Conservation (phyloP, 30 jellyfish, hydroid and myxozoan species). For the Aurelia sp. region DNA sequence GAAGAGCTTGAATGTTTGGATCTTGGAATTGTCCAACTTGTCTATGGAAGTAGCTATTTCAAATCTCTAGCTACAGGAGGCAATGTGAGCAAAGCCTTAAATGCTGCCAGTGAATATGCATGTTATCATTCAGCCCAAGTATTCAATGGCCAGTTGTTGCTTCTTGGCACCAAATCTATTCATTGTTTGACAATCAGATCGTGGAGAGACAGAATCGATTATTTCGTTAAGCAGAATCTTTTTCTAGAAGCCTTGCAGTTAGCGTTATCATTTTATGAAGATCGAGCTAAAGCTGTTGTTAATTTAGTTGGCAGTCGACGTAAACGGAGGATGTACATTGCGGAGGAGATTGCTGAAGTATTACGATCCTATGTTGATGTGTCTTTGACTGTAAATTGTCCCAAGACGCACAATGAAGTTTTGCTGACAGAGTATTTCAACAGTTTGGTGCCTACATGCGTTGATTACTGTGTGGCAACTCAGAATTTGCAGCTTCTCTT, state of each 20-base stretch:
- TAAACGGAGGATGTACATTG: slow-evolving; percentile 61
- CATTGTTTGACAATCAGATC: slow-evolving; percentile 91
- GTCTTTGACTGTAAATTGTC: slow-evolving; percentile 93
- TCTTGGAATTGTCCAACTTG: slow-evolving; percentile 89
- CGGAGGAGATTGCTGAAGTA: slow-evolving; percentile 86
- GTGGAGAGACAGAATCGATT: slow-evolving; percentile 96
- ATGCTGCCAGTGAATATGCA: slow-evolving; percentile 96
- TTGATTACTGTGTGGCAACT: slow-evolving; percentile 82
- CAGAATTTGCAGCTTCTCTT: slow-evolving; percentile 73
- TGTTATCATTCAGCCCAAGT: slow-evolving; percentile 98
- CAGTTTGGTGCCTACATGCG: slow-evolving; percentile 84
- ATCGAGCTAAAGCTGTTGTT: slow-evolving; percentile 94
- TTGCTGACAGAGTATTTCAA: slow-evolving; percentile 71
- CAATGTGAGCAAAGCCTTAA: slow-evolving; percentile 93
- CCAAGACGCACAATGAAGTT: slow-evolving; percentile 82
- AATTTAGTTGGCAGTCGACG: slow-evolving; percentile 78
- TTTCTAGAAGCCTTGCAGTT: slow-evolving; percentile 87
- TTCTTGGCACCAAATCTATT: slow-evolving; percentile 95
- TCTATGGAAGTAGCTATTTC: slow-evolving; percentile 97
- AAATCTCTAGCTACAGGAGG: slow-evolving; percentile 98
- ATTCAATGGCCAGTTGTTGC: slow-evolving; percentile 91
- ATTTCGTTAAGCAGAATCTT: slow-evolving; percentile 88
- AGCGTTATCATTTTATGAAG: slow-evolving; percentile 88
- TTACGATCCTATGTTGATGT: slow-evolving; percentile 85
- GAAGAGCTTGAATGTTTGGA: slow-evolving; percentile 98